These are phyloP conservation scores for Ophiothrix spiculata DNA, from an alignment of 35 echinoderm and acorn worm species.

Conservation along the genomic window DNA sequence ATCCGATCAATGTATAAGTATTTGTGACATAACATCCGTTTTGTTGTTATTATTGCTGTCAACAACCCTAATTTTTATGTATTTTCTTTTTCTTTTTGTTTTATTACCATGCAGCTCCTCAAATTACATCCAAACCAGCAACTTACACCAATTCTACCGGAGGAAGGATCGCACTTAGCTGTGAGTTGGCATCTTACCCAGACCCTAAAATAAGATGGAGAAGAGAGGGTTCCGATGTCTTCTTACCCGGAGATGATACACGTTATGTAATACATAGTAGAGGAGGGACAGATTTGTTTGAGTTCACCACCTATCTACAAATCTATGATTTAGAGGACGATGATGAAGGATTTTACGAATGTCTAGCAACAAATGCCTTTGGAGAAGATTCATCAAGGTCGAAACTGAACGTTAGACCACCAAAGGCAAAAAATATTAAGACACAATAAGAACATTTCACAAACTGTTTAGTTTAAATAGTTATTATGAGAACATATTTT, in stretches of 20 bases:
- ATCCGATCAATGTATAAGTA: too few species aligned
- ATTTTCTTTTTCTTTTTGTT: neutral
- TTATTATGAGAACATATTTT: neutral
- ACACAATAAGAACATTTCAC: neutral
- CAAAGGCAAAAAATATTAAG: neutral
- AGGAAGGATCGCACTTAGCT: neutral
- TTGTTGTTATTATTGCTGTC: neutral
- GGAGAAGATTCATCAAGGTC: neutral
- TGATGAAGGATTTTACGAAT: slow-evolving; percentile 49
- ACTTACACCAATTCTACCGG: slow-evolving; percentile 31
- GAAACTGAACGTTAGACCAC: neutral
- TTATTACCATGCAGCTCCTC: slow-evolving; percentile 21
- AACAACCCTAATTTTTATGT: neutral
- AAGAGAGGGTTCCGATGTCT: slow-evolving; percentile 24
- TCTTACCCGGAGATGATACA: slow-evolving; percentile 17
- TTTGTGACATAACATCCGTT: too few species aligned
- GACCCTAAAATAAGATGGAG: slow-evolving; percentile 33
- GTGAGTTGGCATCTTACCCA: slow-evolving; percentile 15
- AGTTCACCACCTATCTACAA: slow-evolving; percentile 49
- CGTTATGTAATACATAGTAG: slow-evolving; percentile 30
- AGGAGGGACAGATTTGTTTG: slow-evolving; percentile 38
- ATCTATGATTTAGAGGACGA: slow-evolving; percentile 24
- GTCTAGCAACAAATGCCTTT: slow-evolving; percentile 35
- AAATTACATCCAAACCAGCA: slow-evolving; percentile 29
- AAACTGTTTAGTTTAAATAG: neutral